Base-by-base conservation (phyloP, 2,113 vertebrate species). In the Pygoscelis antarcticus region DNA sequence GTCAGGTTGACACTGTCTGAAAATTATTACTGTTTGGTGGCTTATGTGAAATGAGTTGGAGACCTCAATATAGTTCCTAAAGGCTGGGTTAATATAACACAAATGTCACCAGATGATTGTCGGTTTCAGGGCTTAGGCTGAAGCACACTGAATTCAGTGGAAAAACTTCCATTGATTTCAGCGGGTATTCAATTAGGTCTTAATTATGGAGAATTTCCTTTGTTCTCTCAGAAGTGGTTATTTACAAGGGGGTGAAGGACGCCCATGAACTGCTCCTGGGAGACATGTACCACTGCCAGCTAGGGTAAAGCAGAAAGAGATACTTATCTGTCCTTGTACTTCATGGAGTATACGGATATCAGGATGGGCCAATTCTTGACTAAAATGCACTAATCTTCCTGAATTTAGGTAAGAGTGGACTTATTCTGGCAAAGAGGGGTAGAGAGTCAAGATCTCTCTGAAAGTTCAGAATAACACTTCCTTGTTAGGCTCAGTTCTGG, bases 1-100 rank as follows among this genome's bases (percentile, higher is more conserved):
- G 96, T 96, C 96, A 97, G 90, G 91, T 84, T 97, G 96, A 97
- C 96, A 97, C 82, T 94, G 70, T 89, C 94, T 92, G 95, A 92
- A 96, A 96, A 94, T 96, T 96, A 96, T 96, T 94, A 91, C 95
- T 95, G 85, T 96, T 97, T 94, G 74, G 92, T 93, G 91, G 94
- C 81, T 96, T 92, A 92, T 69, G 57, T 96, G 95, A 98, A 97
- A 94, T 96, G 92, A 97, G 88, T 95, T 92, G 90, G 79, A 98
- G 93, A 92, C 92, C 91, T 96, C 90, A 92, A 89, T 90, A 94
- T 78, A 94, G 64, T 86, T 96, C 95, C 83, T 96, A 89, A 80
- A 95, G 91, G 71, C 90, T 88, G 90, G 89, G 85, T 95, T 96
- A 92, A 96, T 97, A 90, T 88, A 97, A 94, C 89, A 94, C 89